Conservation (phyloP, 1,140 invertebrate genomes). For the Ctenoplectra terminalis region DNA sequence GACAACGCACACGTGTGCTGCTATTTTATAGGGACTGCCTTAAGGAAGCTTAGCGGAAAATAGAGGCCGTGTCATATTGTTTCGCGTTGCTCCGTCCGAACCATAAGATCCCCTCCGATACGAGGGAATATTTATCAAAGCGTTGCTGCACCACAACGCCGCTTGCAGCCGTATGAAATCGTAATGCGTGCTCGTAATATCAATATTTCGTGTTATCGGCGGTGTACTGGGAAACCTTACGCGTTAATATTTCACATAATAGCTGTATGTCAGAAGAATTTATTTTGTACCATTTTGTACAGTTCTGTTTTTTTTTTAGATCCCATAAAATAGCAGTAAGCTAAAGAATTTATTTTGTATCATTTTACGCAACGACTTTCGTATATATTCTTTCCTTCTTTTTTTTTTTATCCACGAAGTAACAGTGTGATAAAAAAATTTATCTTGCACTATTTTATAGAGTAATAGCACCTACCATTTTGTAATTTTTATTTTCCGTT, state of each 20-base stretch:
- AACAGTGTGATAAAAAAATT: no score
- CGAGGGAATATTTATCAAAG: slow-evolving; percentile 32
- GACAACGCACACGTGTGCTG: not conserved
- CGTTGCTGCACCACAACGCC: not conserved
- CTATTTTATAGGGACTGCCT: slow-evolving; percentile 11
- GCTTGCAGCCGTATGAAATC: slow-evolving; percentile 13
- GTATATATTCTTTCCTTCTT: no score
- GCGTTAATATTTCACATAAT: not conserved
- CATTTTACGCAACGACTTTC: no score
- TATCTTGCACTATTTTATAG: no score
- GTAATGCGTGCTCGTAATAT: not conserved
- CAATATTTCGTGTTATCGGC: slow-evolving; percentile 16
- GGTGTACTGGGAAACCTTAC: not conserved
- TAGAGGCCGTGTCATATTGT: slow-evolving; percentile 6
- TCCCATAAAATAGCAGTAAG: no score
- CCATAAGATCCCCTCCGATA: not conserved
- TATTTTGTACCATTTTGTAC: not conserved
- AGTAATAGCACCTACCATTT: no score
- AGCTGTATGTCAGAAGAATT: no score
- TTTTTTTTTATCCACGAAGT: no score
- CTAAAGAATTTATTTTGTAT: no score
- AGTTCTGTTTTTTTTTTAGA: no score
- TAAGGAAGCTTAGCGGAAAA: slow-evolving; percentile 1
- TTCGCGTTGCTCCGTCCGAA: not conserved
- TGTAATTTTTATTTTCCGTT: no score